These are phyloP conservation scores for Phoebastria nigripes DNA, from an alignment of 2,797 vertebrate genomes.

Conservation along the genomic window DNA sequence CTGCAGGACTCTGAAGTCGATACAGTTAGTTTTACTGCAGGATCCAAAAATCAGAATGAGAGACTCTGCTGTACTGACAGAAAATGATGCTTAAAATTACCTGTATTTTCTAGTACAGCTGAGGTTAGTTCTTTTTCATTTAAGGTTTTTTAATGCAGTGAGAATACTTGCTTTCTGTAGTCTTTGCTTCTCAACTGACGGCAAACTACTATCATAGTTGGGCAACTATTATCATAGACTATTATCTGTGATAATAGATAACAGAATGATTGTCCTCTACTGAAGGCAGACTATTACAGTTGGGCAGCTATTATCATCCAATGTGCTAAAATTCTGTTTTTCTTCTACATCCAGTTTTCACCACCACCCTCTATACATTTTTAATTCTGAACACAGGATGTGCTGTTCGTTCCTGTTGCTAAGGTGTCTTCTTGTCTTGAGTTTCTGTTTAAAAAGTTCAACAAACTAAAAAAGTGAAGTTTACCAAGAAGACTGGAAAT, in stretches of 20 bases:
- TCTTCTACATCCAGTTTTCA: background rate
- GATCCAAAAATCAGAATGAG: background rate
- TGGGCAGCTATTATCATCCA: accelerated
- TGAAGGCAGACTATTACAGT: background rate
- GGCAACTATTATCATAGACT: background rate
- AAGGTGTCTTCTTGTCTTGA: no score
- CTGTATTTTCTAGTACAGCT: background rate
- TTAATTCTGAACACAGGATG: background rate
- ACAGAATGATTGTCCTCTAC: background rate
- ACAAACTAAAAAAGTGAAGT: background rate
- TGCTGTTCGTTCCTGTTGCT: background rate
- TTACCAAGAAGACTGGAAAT: background rate
- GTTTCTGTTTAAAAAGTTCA: background rate
- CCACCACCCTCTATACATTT: background rate
- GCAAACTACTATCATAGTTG: background rate
- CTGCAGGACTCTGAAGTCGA: background rate
- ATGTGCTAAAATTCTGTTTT: background rate
- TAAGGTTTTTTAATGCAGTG: background rate
- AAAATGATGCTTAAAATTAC: background rate
- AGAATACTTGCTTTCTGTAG: background rate
- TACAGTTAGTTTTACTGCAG: background rate
- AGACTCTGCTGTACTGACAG: background rate
- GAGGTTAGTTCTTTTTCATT: background rate
- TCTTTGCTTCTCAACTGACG: background rate
- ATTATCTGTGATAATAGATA: background rate